These are phyloP conservation scores for Diceros bicornis DNA, from an alignment of 2,797 vertebrate species.

Conservation along the genomic window DNA sequence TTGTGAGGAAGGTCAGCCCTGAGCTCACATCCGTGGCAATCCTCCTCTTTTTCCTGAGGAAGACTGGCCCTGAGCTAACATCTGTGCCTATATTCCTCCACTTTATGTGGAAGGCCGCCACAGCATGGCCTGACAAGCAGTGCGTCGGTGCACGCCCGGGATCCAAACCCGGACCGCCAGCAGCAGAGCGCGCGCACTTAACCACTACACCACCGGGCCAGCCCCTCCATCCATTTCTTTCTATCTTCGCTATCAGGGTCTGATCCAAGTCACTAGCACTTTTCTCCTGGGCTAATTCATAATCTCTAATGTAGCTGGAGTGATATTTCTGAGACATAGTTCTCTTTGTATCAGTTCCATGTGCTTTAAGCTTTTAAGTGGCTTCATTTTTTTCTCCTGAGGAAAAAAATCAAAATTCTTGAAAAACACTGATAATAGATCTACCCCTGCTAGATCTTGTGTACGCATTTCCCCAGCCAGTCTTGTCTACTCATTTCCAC, in stretches of 20 bases:
- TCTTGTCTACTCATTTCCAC: not conserved
- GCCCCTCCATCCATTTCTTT: not conserved
- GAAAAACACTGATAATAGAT: not conserved
- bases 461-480: not conserved
- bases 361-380: not conserved
- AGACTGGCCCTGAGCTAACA: too few relatives aligned
- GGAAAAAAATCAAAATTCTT: not conserved
- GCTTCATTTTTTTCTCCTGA: not conserved
- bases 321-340: not conserved
- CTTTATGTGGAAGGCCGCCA: too few relatives aligned
- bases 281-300: not conserved
- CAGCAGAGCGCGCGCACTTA: too few relatives aligned
- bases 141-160: too few relatives aligned
- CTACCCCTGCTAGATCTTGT: not conserved
- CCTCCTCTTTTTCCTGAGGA: too few relatives aligned
- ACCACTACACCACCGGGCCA: too few relatives aligned
- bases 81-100: too few relatives aligned
- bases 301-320: not conserved
- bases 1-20: too few relatives aligned
- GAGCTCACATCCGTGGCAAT: too few relatives aligned
- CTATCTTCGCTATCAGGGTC: not conserved
- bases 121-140: too few relatives aligned
- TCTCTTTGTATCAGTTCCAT: not conserved
- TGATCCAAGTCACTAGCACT: not conserved
- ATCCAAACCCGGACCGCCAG: too few relatives aligned